Evolutionary conservation across 1,140 invertebrate genomes (phyloP).

Genomic region (Sitobion miscanthi): DNA sequence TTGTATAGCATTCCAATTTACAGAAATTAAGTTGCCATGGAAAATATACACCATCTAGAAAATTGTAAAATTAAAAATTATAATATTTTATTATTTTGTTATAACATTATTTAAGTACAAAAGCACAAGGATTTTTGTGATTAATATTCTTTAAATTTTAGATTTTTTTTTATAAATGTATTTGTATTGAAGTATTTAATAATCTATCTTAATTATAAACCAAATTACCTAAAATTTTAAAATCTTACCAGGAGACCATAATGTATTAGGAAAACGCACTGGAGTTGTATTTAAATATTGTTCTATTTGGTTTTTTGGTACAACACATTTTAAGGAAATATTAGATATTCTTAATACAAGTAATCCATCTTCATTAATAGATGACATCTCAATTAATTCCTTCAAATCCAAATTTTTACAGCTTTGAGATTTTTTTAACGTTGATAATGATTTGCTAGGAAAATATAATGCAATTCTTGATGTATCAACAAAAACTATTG

Average conservation of each 20-base stretch:
- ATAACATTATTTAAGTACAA: neutral
- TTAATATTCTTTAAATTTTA: neutral
- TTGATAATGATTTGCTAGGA: slow-evolving; percentile 53
- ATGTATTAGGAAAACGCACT: slow-evolving; percentile 25
- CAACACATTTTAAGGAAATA: slow-evolving; percentile 48
- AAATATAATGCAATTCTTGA: slow-evolving; percentile 48
- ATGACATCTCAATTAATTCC: slow-evolving; percentile 15
- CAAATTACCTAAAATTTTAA: neutral
- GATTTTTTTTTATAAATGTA: too few species aligned
- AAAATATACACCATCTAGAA: slow-evolving; percentile 49
- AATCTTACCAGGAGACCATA: slow-evolving; percentile 31
- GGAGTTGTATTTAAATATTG: slow-evolving; percentile 48
- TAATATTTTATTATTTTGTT: neutral
- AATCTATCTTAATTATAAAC: neutral
- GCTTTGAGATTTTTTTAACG: slow-evolving; percentile 20
- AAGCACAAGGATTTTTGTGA: neutral
- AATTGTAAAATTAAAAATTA: neutral
- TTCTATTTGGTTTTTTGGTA: slow-evolving; percentile 43
- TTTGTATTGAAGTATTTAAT: neutral
- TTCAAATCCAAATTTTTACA: slow-evolving; percentile 8
- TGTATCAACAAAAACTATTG: slow-evolving; percentile 37
- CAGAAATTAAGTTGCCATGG: slow-evolving; percentile 45
- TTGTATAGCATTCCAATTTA: slow-evolving; percentile 46
- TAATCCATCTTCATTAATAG: slow-evolving; percentile 37
- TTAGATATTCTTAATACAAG: slow-evolving; percentile 30